Base-by-base conservation (phyloP, 1,140 invertebrate genomes). In the Dendroctonus valens region DNA sequence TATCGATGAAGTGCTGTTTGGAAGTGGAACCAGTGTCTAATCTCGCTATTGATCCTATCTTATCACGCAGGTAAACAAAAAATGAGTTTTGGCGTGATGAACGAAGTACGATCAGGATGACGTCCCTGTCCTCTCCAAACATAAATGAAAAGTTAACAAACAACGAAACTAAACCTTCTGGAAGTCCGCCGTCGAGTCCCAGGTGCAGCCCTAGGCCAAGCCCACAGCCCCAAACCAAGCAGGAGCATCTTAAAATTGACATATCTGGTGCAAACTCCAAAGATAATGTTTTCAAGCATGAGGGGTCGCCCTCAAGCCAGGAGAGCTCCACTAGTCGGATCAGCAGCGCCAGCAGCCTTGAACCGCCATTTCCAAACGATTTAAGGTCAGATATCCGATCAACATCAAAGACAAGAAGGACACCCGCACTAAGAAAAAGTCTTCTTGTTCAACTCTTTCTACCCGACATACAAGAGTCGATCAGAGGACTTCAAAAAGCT, bases 381-480 rank as follows among this genome's bases (percentile, higher is more conserved):
- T 44, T 44, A 65, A 74, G 49, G 70, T 70, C 70, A 38, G 69
- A 71, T 64, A 71, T 9, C 8, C 39, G 37, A 69, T 70, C 71
- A 57, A 76, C 75, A 58, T 60, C 65, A 65, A 79, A 76, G 70
- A 81, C 75, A 67, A 77, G 74, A 75, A 73, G 75, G 63, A 76
- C 57, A 81, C 83, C 64, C 78, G 83, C 41, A 81, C 80, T 42
- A 91, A 91, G 74, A 92, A 91, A 77, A 93, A 92, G 73, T 89
- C 89, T 65, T 83, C 85, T 15, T 83, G 70, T 93, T 91, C 88
- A 93, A 92, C 78, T 91, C 89, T 78, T 87, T 94, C 44, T 95
- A 94, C 81, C 93, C 94, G 40, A 95, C 92, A 0, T 97, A 97
- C 77, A 97, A 97, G 81, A 94, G 92, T 52, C 84, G 91, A 68